phyloP scores from a whole-genome alignment of 2,797 vertebrate species.

The Amblyopsis hoosieri region DNA sequence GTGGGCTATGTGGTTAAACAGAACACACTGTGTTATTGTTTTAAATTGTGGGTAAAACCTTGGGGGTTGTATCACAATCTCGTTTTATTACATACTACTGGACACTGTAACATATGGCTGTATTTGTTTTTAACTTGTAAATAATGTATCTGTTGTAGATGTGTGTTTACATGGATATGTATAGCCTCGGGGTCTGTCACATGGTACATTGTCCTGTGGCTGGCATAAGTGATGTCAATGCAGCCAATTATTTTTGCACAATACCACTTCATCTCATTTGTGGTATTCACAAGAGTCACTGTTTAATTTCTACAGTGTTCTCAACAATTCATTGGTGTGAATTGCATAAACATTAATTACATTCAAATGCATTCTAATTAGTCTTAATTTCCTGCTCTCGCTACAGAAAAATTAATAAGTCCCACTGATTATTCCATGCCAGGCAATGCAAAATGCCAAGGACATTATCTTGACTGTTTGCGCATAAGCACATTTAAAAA shows the following conservation, averaged over 20 bases:
- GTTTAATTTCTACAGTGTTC: conserved; percentile 57
- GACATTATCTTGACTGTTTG: conserved; percentile 52
- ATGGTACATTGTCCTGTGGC: background rate
- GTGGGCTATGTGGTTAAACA: no score
- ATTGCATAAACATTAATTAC: conserved; percentile 68
- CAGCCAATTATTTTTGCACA: conserved; percentile 2
- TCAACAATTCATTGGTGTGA: conserved; percentile 59
- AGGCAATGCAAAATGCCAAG: conserved; percentile 46
- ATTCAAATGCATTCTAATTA: conserved; percentile 70
- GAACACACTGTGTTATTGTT: no score
- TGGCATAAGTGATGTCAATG: conserved; percentile 10
- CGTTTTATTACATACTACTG: background rate
- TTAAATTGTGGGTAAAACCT: no score
- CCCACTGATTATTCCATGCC: conserved; percentile 49
- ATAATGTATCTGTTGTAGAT: background rate
- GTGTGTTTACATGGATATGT: background rate
- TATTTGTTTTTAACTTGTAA: background rate
- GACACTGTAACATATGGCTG: no score
- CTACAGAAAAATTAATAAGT: conserved; percentile 50
- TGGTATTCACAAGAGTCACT: conserved; percentile 47
- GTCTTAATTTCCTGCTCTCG: conserved; percentile 60
- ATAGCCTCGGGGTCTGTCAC: background rate
- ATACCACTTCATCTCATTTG: conserved; percentile 40
- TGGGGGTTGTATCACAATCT: conserved; percentile 35
- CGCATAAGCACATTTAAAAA: conserved; percentile 55